Conservation (phyloP, 2,888 invertebrate species). For the Brenthis ino region DNA sequence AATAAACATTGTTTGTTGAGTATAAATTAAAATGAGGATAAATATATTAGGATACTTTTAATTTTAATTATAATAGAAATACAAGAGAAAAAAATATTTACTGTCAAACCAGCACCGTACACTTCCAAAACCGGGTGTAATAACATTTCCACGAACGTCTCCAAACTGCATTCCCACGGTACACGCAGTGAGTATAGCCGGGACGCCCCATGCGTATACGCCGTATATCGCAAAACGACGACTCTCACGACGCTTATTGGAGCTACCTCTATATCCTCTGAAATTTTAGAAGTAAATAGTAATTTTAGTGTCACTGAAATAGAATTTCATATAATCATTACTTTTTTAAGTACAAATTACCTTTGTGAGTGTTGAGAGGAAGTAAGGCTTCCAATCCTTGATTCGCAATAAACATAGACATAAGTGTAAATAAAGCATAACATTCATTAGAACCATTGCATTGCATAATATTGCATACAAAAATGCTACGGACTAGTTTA, state of each 20-base stretch:
- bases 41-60: too few species aligned
- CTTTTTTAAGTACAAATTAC: constrained; percentile 47
- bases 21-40: too few species aligned
- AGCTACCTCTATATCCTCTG: constrained; percentile 79
- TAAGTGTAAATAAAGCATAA: constrained; percentile 4
- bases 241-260: constrained; percentile 74
- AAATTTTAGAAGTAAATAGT: constrained; percentile 1
- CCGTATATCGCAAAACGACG: constrained; percentile 85
- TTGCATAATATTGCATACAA: not conserved
- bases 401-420: constrained; percentile 54
- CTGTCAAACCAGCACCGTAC: constrained; percentile 84
- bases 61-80: too few species aligned
- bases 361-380: constrained; percentile 62
- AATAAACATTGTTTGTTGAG: too few species aligned
- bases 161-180: constrained; percentile 81
- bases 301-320: not conserved
- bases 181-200: constrained; percentile 76
- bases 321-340: not conserved
- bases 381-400: constrained; percentile 59
- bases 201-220: constrained; percentile 86
- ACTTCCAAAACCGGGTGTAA: constrained; percentile 81
- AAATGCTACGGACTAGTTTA: constrained; percentile 1
- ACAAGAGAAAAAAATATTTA: constrained; percentile 50
- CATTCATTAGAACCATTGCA: constrained; percentile 2
- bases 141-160: constrained; percentile 65